Evolutionary conservation across 2,888 invertebrate species (phyloP).

Genomic region (Nomada ferruginata): DNA sequence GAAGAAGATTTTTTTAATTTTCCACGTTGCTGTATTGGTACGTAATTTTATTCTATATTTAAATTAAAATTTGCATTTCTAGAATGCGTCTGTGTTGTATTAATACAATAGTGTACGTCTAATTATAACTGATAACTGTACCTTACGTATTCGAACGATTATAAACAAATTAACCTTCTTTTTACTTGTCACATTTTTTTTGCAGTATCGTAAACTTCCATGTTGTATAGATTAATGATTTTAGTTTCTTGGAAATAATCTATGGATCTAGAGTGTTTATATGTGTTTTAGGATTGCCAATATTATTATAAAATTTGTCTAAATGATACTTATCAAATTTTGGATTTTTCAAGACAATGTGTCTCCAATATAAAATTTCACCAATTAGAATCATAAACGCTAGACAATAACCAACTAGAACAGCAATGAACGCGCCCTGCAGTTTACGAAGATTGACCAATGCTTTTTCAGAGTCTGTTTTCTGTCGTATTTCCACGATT

Average conservation of each 20-base stretch:
- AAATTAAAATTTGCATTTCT: not conserved
- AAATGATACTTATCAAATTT: slow-evolving; percentile 89
- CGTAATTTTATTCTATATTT: slow-evolving; percentile 19
- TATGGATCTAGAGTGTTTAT: not conserved
- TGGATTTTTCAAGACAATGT: slow-evolving; percentile 88
- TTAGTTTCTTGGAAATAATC: not conserved
- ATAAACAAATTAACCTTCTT: too few relatives aligned
- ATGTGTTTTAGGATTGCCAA: slow-evolving; percentile 3
- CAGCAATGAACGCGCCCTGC: slow-evolving; percentile 90
- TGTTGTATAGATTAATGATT: not conserved
- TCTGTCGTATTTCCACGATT: slow-evolving; percentile 85
- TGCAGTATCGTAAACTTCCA: not conserved
- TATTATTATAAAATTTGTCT: slow-evolving; percentile 85
- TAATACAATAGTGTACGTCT: not conserved
- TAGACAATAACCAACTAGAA: slow-evolving; percentile 89
- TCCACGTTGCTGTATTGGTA: slow-evolving; percentile 22
- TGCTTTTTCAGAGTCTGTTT: slow-evolving; percentile 88
- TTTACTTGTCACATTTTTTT: too few relatives aligned
- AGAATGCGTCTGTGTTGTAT: not conserved
- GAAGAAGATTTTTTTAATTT: slow-evolving; percentile 19
- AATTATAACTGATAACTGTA: not conserved
- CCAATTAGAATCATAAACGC: slow-evolving; percentile 86
- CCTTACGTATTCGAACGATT: too few relatives aligned
- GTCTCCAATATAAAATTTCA: slow-evolving; percentile 89
- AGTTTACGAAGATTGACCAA: slow-evolving; percentile 91